Conservation (phyloP, 1,140 invertebrate genomes). For the Zophobas atratus region DNA sequence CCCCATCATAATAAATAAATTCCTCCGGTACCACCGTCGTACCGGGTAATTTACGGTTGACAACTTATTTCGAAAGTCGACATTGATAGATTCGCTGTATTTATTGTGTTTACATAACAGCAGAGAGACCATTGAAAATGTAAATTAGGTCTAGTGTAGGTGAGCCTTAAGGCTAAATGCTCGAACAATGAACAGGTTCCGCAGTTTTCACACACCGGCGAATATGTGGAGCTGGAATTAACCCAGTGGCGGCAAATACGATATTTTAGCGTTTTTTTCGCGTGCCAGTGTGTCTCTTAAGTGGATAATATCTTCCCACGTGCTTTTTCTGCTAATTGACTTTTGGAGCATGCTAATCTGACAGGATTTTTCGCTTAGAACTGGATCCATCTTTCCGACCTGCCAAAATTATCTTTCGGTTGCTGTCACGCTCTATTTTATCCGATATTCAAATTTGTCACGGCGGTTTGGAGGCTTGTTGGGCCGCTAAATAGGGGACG, state of each 20-base stretch:
- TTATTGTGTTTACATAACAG: conserved; percentile 40
- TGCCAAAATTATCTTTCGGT: not conserved
- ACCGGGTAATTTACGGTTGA: conserved; percentile 23
- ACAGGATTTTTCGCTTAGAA: conserved; percentile 21
- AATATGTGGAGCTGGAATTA: conserved; percentile 32
- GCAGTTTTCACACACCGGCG: conserved; percentile 37
- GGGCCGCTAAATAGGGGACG: too few species aligned
- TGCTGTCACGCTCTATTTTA: not conserved
- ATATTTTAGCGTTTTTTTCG: conserved; percentile 25
- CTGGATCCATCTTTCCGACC: not conserved
- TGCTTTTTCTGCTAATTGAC: conserved; percentile 2
- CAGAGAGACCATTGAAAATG: conserved; percentile 32
- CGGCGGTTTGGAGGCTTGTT: not conserved
- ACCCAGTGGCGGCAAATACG: conserved; percentile 22
- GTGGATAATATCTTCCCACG: conserved; percentile 10
- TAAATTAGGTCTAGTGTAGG: conserved; percentile 43
- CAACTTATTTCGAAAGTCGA: conserved; percentile 40
- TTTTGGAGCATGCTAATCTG: conserved; percentile 26
- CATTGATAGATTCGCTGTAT: conserved; percentile 32
- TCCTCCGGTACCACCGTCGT: not conserved
- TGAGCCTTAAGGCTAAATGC: conserved; percentile 29
- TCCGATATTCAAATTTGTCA: conserved; percentile 3
- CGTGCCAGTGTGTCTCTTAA: not conserved
- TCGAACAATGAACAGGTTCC: conserved; percentile 36
- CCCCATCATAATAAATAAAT: not conserved